Base-by-base conservation (phyloP, 1,140 invertebrate species). In the Hypothenemus hampei region DNA sequence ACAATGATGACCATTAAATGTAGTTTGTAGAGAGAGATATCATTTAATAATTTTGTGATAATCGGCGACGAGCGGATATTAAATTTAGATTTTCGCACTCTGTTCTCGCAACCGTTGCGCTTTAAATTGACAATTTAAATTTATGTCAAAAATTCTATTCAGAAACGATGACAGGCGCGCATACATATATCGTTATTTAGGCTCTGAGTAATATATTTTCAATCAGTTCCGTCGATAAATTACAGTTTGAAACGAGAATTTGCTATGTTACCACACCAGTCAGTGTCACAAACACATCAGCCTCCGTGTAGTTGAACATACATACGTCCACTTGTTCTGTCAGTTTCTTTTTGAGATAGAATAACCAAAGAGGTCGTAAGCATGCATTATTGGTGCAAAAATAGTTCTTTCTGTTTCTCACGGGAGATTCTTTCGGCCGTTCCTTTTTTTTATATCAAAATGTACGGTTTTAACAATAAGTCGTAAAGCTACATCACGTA, bases 401-500 rank as follows among this genome's bases (percentile, higher is more conserved):
- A n/a, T 7, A 37, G 35, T 37, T 16, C 16, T n/a, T n/a, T n/a
- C n/a, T n/a, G n/a, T n/a, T n/a, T n/a, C n/a, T n/a, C n/a, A n/a
- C n/a, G n/a, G n/a, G n/a, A n/a, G n/a, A n/a, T n/a, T n/a, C n/a
- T n/a, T n/a, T n/a, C n/a, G n/a, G n/a, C n/a, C n/a, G n/a, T n/a
- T n/a, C n/a, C n/a, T n/a, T n/a, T n/a, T n/a, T n/a, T n/a, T n/a
- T n/a, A n/a, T n/a, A n/a, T n/a, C n/a, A n/a, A n/a, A n/a, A n/a
- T n/a, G n/a, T n/a, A n/a, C n/a, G n/a, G n/a, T n/a, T n/a, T n/a
- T n/a, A n/a, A n/a, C n/a, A n/a, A 48, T 48, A 48, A 36, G 36
- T 48, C 36, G 35, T 3, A 35, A 48, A 48, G 36, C 8, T 48
- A 16, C 29, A 31, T 33, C 45, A 48, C 45, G 45, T 48, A 48